A percentile compares a stretch with the other conserved stretches of the same genome.
phyloP scores from a whole-genome alignment of 2,797 vertebrate species.

The Babyrousa celebensis region DNA sequence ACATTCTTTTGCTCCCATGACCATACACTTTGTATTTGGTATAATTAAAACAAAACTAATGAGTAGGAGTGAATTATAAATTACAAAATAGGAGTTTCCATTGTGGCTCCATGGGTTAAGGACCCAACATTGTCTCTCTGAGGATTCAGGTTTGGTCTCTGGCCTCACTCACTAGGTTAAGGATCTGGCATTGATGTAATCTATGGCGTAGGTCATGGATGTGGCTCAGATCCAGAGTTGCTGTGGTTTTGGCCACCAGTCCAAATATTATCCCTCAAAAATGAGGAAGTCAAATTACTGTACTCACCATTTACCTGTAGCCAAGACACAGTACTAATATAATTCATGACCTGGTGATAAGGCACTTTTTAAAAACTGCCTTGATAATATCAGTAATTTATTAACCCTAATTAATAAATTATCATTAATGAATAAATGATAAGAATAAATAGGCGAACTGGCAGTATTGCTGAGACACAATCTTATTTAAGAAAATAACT shows the following conservation, averaged over 20 bases:
- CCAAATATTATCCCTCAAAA: neutral
- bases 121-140: too few species aligned
- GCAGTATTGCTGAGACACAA: neutral
- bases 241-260: neutral
- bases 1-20: conserved; percentile 1
- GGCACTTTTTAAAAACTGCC: neutral
- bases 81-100: neutral
- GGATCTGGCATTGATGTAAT: too few species aligned
- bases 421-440: neutral
- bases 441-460: neutral
- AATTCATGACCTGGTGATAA: neutral
- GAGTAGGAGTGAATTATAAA: conserved; percentile 2
- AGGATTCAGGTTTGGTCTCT: too few species aligned
- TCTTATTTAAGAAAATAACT: conserved; percentile 33
- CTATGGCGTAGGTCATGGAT: too few species aligned
- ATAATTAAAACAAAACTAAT: conserved; percentile 47
- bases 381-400: neutral
- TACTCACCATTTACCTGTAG: neutral
- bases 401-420: neutral
- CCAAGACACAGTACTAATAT: neutral
- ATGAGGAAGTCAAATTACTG: neutral
- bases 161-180: too few species aligned
- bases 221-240: too few species aligned
- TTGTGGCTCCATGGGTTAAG: too few species aligned
- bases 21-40: neutral